Conservation (phyloP, 2,113 vertebrate species). For the Cinclus cinclus region DNA sequence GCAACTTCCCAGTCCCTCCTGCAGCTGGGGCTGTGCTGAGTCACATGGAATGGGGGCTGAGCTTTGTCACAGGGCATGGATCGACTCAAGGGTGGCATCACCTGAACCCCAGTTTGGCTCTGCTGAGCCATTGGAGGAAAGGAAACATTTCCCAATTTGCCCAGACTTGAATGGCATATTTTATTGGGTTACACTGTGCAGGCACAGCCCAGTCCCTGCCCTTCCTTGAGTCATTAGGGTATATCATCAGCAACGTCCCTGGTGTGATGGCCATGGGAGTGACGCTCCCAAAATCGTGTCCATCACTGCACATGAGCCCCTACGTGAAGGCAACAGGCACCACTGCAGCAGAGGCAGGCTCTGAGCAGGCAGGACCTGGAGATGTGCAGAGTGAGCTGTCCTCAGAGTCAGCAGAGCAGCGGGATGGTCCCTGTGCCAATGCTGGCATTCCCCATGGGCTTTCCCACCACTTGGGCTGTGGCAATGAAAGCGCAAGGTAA, state of each 20-base stretch:
- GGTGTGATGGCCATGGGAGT: neutral
- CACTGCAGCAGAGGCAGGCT: neutral
- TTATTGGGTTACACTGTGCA: neutral
- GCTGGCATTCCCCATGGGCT: neutral
- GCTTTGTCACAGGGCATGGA: neutral
- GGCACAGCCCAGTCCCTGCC: neutral
- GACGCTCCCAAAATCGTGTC: accelerated
- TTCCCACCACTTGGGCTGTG: neutral
- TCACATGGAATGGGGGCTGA: neutral
- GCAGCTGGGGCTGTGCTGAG: neutral
- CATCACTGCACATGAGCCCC: accelerated
- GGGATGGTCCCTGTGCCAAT: neutral
- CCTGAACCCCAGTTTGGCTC: accelerated
- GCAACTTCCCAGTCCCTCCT: slow-evolving; percentile 17
- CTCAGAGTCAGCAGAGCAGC: neutral
- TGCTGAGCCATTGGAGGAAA: neutral
- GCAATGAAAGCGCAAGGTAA: neutral
- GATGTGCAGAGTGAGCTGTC: neutral
- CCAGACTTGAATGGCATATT: neutral
- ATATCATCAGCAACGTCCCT: neutral
- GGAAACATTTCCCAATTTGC: neutral
- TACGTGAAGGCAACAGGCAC: neutral
- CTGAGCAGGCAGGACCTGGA: neutral
- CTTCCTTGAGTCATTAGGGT: neutral
- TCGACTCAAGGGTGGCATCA: slow-evolving; percentile 23